phyloP scores from a whole-genome alignment of 2,113 vertebrate genomes.

The Mirza zaza region DNA sequence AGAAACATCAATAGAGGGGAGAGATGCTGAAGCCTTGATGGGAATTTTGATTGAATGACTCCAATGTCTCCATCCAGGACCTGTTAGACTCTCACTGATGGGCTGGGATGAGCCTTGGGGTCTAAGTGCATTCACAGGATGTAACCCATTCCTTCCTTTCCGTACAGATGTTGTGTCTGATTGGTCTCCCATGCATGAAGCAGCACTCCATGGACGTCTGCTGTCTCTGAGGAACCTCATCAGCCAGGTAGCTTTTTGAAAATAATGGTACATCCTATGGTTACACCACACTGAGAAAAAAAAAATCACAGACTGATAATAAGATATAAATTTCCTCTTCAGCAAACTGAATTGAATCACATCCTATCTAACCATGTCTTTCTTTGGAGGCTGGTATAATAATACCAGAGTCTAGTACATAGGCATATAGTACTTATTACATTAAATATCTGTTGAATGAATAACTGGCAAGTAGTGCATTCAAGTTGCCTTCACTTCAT shows the following conservation, averaged over 20 bases:
- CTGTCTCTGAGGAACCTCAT: slow-evolving; percentile 87
- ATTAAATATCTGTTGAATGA: not conserved
- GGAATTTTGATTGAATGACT: not conserved
- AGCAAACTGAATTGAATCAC: not conserved
- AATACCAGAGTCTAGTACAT: not conserved
- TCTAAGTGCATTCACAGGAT: not conserved
- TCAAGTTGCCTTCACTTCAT: not conserved
- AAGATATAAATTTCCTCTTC: not conserved
- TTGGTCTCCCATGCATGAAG: slow-evolving; percentile 93
- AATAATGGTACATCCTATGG: not conserved
- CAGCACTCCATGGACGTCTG: slow-evolving; percentile 88
- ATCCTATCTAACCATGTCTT: not conserved
- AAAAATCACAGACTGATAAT: not conserved
- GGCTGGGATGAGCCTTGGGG: not conserved
- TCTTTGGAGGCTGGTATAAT: not conserved
- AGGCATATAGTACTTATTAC: not conserved
- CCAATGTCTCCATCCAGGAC: not conserved
- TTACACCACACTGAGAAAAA: not conserved
- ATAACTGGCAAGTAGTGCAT: not conserved
- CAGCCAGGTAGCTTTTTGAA: slow-evolving; percentile 84
- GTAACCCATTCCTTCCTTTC: slow-evolving; percentile 50
- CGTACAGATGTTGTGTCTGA: slow-evolving; percentile 86
- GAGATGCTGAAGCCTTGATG: not conserved
- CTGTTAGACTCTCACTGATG: not conserved
- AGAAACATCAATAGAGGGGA: not conserved